phyloP scores from a whole-genome alignment of 1,140 invertebrate species.

The Pseudachorutes palmiensis region DNA sequence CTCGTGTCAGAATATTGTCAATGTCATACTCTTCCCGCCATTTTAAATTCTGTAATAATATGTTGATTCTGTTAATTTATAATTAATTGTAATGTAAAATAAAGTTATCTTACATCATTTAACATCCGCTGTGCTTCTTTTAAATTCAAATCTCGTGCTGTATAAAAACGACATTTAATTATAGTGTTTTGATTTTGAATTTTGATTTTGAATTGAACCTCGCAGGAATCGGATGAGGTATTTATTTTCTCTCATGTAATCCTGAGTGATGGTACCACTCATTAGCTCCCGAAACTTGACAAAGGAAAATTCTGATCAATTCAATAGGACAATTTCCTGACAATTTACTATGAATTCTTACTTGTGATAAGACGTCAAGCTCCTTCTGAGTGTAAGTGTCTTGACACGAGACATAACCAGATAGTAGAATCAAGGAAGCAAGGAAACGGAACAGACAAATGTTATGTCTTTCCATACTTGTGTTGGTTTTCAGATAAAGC shows the following conservation, averaged over 20 bases:
- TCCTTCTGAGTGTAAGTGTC: slow-evolving; percentile 5
- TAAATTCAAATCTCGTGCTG: background rate
- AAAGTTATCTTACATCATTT: background rate
- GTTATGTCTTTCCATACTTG: background rate
- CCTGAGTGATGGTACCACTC: background rate
- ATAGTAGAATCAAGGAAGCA: background rate
- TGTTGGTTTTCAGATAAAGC: too few species aligned
- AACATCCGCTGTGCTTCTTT: background rate
- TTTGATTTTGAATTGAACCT: background rate
- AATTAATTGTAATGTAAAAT: background rate
- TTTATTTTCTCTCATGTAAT: slow-evolving; percentile 5
- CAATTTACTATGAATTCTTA: background rate
- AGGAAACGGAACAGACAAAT: background rate
- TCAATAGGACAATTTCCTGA: background rate
- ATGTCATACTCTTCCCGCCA: slow-evolving; percentile 1
- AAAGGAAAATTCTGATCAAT: background rate
- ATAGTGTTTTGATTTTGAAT: background rate
- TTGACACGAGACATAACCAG: background rate
- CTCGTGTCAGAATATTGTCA: slow-evolving; percentile 3
- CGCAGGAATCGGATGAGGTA: background rate
- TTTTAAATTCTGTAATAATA: background rate
- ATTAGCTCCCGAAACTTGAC: background rate
- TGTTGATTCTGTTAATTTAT: background rate
- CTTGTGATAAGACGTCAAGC: background rate
- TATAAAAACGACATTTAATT: background rate